These are phyloP conservation scores for Pituophis catenifer DNA, from an alignment of 2,113 vertebrate genomes.

Conservation along the genomic window DNA sequence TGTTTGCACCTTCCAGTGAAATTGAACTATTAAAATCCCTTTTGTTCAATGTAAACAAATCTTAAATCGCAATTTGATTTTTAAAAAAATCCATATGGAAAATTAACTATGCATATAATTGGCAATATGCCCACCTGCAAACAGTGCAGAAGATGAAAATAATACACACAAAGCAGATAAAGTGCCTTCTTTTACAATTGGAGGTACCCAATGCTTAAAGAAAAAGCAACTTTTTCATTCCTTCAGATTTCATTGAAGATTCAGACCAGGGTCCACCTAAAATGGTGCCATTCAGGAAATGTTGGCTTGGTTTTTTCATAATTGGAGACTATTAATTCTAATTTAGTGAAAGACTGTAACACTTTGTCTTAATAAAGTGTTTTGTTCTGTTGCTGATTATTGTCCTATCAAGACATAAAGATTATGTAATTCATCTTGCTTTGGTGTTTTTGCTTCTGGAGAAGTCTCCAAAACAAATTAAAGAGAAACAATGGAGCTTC, in stretches of 20 bases:
- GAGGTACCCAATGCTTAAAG: neutral
- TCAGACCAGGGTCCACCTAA: too few relatives aligned
- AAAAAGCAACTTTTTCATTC: neutral
- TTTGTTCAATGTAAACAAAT: constrained; percentile 1
- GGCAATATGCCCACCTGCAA: neutral
- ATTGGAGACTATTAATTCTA: too few relatives aligned
- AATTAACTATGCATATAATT: neutral
- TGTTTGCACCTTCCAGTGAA: constrained; percentile 16
- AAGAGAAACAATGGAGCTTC: too few relatives aligned
- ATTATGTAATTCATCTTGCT: too few relatives aligned
- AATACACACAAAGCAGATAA: neutral
- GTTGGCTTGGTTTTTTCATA: too few relatives aligned
- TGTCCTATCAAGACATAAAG: too few relatives aligned
- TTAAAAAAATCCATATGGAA: neutral
- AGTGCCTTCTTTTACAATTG: neutral
- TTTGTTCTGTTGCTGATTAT: too few relatives aligned
- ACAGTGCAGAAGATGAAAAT: neutral
- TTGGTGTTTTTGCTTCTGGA: too few relatives aligned
- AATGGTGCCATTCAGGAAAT: too few relatives aligned
- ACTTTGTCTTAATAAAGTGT: too few relatives aligned
- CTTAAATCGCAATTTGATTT: neutral
- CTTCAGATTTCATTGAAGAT: neutral
- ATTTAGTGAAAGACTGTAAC: too few relatives aligned
- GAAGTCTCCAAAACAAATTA: neutral
- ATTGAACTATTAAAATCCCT: neutral